phyloP scores from a whole-genome alignment of 1,140 invertebrate genomes.

The Drosophila burlai region DNA sequence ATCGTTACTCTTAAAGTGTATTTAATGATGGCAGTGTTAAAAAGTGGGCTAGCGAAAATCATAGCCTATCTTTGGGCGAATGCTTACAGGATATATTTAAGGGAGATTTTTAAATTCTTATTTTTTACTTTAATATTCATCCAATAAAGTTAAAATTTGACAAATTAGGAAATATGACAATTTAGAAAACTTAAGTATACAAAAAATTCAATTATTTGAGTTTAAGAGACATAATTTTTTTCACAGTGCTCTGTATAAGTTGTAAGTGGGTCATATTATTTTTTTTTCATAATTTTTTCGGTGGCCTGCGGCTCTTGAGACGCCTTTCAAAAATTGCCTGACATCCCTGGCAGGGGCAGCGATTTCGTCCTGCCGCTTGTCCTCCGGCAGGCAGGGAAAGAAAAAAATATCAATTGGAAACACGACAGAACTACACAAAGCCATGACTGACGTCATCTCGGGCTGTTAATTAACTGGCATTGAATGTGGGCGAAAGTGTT shows the following conservation, averaged over 20 bases:
- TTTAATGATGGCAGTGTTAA: background rate
- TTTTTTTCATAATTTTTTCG: slow-evolving; percentile 51
- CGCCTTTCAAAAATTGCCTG: slow-evolving; percentile 49
- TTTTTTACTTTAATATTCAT: background rate
- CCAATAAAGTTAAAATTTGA: background rate
- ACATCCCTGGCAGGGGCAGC: slow-evolving; percentile 36
- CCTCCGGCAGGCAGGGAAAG: background rate
- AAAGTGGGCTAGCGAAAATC: background rate
- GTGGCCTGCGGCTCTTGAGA: slow-evolving; percentile 50
- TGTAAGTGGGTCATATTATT: slow-evolving; percentile 72
- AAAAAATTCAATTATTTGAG: no score
- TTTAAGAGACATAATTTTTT: background rate
- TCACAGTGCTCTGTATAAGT: slow-evolving; percentile 9
- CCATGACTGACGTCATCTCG: slow-evolving; percentile 56
- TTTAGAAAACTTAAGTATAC: no score
- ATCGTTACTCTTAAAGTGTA: background rate
- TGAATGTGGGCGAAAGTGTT: slow-evolving; percentile 52
- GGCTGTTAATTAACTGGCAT: slow-evolving; percentile 59
- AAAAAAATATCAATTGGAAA: slow-evolving; percentile 48
- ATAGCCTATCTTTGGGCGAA: background rate
- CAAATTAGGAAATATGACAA: no score
- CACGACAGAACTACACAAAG: slow-evolving; percentile 8
- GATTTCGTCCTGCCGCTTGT: background rate
- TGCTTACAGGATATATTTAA: background rate
- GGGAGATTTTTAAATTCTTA: background rate